phyloP scores from a whole-genome alignment of 2,888 invertebrate genomes.

The Agrotis ipsilon region DNA sequence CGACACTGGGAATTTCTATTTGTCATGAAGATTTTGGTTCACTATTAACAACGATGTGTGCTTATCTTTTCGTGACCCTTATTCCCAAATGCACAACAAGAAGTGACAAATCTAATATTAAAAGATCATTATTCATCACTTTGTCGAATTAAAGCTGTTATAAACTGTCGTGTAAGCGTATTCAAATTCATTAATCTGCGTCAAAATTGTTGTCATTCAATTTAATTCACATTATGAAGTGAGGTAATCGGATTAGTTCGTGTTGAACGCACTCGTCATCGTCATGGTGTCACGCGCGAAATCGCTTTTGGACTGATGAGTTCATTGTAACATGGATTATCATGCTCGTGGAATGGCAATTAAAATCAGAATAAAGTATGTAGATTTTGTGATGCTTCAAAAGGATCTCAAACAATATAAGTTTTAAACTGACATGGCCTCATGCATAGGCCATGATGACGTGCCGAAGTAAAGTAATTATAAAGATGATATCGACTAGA shows the following conservation, averaged over 20 bases:
- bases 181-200: constrained; percentile 48
- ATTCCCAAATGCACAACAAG: neutral
- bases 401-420: neutral
- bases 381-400: neutral
- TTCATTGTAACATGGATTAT: constrained; percentile 60
- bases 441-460: too few species aligned
- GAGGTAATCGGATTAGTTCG: constrained; percentile 62
- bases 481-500: too few species aligned
- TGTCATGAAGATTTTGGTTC: too few species aligned
- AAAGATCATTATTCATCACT: neutral
- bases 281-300: constrained; percentile 60
- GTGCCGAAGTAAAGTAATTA: too few species aligned
- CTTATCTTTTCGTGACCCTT: neutral
- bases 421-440: too few species aligned
- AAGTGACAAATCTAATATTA: constrained; percentile 34
- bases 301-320: constrained; percentile 60
- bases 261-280: constrained; percentile 38
- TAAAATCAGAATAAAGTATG: neutral
- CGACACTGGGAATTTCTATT: too few species aligned
- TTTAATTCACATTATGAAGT: constrained; percentile 60
- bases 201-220: constrained; percentile 58
- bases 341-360: constrained; percentile 41
- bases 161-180: constrained; percentile 28
- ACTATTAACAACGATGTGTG: too few species aligned
- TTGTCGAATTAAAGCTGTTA: constrained; percentile 23